A percentile compares a stretch with the other conserved stretches of the same genome.
Evolutionary conservation across 2,888 invertebrate species (phyloP).

Genomic region (Bombylius major): DNA sequence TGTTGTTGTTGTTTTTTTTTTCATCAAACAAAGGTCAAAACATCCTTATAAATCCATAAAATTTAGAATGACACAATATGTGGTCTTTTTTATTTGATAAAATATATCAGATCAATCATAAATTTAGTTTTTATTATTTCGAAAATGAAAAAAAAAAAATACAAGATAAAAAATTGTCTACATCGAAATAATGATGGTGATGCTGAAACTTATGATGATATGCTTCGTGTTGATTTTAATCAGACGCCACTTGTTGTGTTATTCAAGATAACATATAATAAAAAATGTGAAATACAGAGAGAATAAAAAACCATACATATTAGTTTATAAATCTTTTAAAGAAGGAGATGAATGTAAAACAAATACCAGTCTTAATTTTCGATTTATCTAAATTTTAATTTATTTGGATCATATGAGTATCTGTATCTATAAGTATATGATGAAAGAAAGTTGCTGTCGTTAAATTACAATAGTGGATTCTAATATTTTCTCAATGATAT

Average conservation of each 20-base stretch:
- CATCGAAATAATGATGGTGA: background rate
- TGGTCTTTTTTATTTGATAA: constrained; percentile 6
- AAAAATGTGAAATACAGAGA: background rate
- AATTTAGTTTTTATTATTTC: constrained; percentile 1
- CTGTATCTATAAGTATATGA: too few relatives aligned
- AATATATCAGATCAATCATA: constrained; percentile 5
- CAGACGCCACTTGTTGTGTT: constrained; percentile 4
- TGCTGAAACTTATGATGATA: background rate
- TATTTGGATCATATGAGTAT: too few relatives aligned
- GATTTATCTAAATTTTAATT: too few relatives aligned
- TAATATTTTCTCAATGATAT: too few relatives aligned
- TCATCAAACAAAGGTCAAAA: background rate
- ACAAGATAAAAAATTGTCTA: background rate
- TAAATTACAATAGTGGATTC: too few relatives aligned
- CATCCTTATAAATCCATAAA: background rate
- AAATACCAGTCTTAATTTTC: too few relatives aligned
- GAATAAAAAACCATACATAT: too few relatives aligned
- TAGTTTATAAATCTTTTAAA: too few relatives aligned
- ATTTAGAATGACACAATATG: background rate
- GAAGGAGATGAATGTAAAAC: too few relatives aligned
- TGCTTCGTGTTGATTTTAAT: constrained; percentile 8
- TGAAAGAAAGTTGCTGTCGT: too few relatives aligned
- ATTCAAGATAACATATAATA: background rate
- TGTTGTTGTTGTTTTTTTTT: too few relatives aligned
- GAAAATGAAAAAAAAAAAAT: background rate